These are phyloP conservation scores for Erebia epiphron DNA, from an alignment of 2,888 invertebrate species.

Conservation along the genomic window DNA sequence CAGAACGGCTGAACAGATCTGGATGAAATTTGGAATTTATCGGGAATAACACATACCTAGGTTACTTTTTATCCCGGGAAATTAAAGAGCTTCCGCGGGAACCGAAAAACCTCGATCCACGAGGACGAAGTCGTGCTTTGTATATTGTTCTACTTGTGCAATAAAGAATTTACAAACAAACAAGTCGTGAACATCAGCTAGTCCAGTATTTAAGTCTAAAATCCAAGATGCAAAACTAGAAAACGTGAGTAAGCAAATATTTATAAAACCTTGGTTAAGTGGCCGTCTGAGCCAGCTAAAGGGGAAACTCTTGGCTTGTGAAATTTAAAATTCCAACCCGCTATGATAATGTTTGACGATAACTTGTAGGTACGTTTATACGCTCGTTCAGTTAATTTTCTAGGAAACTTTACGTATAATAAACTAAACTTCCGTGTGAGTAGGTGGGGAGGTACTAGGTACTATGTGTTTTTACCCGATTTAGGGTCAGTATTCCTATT, in stretches of 20 bases:
- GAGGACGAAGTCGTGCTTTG: no score
- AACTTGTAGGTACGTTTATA: constrained; percentile 22
- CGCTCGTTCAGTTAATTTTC: constrained; percentile 13
- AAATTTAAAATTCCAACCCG: constrained; percentile 15
- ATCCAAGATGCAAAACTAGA: constrained; percentile 1
- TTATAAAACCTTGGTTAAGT: constrained; percentile 17
- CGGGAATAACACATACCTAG: no score
- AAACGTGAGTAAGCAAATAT: constrained; percentile 16
- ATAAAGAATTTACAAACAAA: no score
- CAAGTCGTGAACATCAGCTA: no score
- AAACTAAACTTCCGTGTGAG: background rate
- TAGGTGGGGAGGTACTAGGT: background rate
- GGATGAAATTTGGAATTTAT: no score
- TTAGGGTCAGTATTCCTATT: no score
- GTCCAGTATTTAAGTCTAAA: background rate
- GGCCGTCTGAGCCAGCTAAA: constrained; percentile 15
- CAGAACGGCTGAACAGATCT: no score
- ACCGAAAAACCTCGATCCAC: no score
- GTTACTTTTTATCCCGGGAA: no score
- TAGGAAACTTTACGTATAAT: background rate
- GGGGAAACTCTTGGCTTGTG: constrained; percentile 24
- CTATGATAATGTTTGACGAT: constrained; percentile 23
- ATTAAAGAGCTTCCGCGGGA: no score
- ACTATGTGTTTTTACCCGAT: no score
- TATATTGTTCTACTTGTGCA: no score